Evolutionary conservation across 2,113 vertebrate genomes (phyloP).

Genomic region (Lagenorhynchus albirostris): DNA sequence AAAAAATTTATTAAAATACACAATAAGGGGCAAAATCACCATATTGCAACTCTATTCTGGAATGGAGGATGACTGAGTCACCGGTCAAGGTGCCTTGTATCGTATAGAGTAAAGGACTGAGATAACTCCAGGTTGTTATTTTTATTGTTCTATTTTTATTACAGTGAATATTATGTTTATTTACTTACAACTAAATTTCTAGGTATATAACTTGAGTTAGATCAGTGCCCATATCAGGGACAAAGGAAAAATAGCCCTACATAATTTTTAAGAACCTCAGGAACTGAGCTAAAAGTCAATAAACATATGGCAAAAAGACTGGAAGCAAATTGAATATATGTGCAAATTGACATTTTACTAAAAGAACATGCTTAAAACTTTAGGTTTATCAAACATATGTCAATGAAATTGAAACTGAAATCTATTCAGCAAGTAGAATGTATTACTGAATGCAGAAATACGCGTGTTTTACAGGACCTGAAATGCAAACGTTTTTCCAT

Average conservation of each 20-base stretch:
- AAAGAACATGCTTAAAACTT: constrained; percentile 36
- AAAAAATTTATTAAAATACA: constrained; percentile 11
- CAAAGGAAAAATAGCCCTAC: neutral
- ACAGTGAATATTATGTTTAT: neutral
- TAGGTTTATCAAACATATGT: constrained; percentile 4
- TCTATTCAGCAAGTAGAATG: constrained; percentile 10
- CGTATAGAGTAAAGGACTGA: neutral
- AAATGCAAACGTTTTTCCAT: constrained; percentile 13
- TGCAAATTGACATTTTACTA: constrained; percentile 49
- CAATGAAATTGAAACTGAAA: constrained; percentile 12
- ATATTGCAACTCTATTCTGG: neutral
- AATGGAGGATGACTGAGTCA: neutral
- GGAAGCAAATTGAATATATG: constrained; percentile 20
- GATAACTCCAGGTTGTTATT: neutral
- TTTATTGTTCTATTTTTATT: constrained; percentile 21
- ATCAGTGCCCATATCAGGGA: neutral
- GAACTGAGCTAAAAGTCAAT: constrained; percentile 6
- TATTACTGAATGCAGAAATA: constrained; percentile 20
- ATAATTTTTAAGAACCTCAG: neutral
- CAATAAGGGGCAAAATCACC: neutral
- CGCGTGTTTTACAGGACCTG: neutral
- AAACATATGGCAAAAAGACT: constrained; percentile 5
- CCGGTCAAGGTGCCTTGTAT: neutral
- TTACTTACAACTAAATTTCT: constrained; percentile 10
- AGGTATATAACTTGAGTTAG: neutral